Evolutionary conservation across 2,888 invertebrate species (phyloP).

Genomic region (Yponomeuta sedellus): DNA sequence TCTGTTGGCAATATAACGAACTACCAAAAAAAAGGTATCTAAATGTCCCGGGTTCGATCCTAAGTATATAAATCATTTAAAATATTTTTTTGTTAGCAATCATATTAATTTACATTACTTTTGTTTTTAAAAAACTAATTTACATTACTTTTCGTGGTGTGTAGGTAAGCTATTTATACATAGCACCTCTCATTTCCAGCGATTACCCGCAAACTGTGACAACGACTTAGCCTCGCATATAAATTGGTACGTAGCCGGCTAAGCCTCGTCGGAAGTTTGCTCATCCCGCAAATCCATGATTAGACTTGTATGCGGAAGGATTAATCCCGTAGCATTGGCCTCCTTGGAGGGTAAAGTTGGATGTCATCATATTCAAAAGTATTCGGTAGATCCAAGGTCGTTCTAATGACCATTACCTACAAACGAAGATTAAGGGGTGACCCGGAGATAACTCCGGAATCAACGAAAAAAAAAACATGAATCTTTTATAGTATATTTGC

Average conservation of each 20-base stretch:
- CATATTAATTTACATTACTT: neutral
- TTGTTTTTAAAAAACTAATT: too few species aligned
- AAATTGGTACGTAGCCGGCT: neutral
- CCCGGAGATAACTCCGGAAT: too few species aligned
- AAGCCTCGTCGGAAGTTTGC: slow-evolving; percentile 1
- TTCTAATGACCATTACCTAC: too few species aligned
- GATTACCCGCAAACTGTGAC: neutral
- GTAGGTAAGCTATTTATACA: neutral
- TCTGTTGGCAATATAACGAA: neutral
- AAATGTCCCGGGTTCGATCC: neutral
- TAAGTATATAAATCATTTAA: neutral
- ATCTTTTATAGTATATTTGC: too few species aligned
- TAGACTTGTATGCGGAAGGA: neutral
- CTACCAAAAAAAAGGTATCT: too few species aligned
- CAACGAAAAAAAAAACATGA: too few species aligned
- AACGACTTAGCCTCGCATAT: neutral
- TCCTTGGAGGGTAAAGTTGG: neutral
- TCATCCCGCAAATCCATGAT: neutral
- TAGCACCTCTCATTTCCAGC: neutral
- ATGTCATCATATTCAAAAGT: neutral
- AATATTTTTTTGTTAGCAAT: neutral
- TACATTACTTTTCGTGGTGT: neutral
- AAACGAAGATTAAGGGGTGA: too few species aligned
- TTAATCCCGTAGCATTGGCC: neutral
- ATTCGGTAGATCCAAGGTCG: too few species aligned